phyloP scores from a whole-genome alignment of 2,888 invertebrate genomes.

The Ichneumoninae sp. region DNA sequence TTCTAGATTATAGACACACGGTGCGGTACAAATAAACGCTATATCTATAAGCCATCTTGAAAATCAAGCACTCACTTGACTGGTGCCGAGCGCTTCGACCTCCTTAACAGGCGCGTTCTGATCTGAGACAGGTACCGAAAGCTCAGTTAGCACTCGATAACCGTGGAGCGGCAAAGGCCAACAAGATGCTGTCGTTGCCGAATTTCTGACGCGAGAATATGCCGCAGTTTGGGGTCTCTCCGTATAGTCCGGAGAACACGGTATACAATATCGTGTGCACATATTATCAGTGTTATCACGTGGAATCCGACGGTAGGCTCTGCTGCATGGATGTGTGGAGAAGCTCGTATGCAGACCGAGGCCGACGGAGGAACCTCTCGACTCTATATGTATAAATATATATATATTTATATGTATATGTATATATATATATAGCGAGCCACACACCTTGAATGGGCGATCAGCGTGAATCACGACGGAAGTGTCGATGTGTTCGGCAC shows the following conservation, averaged over 20 bases:
- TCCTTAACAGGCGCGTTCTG: background rate
- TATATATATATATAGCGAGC: too few species aligned
- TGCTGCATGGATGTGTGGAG: constrained; percentile 12
- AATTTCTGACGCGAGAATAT: constrained; percentile 36
- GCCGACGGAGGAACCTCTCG: background rate
- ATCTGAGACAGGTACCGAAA: constrained; percentile 46
- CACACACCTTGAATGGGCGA: constrained; percentile 24
- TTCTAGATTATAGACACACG: too few species aligned
- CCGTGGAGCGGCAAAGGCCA: constrained; percentile 16
- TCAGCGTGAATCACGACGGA: constrained; percentile 34
- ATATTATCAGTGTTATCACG: constrained; percentile 52
- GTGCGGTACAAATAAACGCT: too few species aligned
- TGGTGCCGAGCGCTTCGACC: background rate
- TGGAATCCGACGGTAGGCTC: constrained; percentile 23
- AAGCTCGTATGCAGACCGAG: constrained; percentile 7
- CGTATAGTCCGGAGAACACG: background rate
- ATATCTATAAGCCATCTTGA: too few species aligned
- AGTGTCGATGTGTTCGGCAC: constrained; percentile 24
- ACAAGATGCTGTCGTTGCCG: constrained; percentile 31
- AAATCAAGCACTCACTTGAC: too few species aligned
- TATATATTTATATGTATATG: too few species aligned
- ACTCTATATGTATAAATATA: background rate
- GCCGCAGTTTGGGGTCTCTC: background rate
- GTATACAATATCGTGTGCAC: background rate
- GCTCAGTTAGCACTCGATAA: constrained; percentile 55